phyloP scores from a whole-genome alignment of 2,888 invertebrate genomes.

The Embidobia sp. region DNA sequence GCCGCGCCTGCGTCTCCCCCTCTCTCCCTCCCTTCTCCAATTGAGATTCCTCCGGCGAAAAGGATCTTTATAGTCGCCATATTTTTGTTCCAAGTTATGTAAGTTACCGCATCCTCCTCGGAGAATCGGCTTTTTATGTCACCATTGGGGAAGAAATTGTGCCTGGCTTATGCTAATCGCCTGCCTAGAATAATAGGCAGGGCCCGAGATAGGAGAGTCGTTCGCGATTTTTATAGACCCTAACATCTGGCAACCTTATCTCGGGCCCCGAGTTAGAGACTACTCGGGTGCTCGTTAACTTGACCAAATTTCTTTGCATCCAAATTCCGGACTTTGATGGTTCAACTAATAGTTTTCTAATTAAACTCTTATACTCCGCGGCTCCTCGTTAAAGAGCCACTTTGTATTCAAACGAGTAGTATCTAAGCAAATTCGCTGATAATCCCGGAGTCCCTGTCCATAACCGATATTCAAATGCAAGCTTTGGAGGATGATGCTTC shows the following conservation, averaged over 20 bases:
- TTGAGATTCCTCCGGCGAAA: slow-evolving; percentile 40
- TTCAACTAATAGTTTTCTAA: too few relatives aligned
- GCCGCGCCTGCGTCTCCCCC: too few relatives aligned
- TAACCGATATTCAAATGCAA: too few relatives aligned
- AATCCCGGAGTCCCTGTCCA: too few relatives aligned
- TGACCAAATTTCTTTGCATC: too few relatives aligned
- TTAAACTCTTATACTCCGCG: too few relatives aligned
- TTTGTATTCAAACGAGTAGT: too few relatives aligned
- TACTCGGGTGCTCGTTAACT: too few relatives aligned
- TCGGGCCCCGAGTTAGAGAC: slow-evolving; percentile 18
- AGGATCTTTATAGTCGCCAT: slow-evolving; percentile 45
- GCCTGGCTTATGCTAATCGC: slow-evolving; percentile 34
- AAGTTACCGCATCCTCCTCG: slow-evolving; percentile 51
- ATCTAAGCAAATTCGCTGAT: too few relatives aligned
- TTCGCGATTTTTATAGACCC: slow-evolving; percentile 21
- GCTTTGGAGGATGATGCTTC: too few relatives aligned
- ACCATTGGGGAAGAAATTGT: slow-evolving; percentile 7
- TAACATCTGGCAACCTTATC: slow-evolving; percentile 25
- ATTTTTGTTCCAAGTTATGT: slow-evolving; percentile 54
- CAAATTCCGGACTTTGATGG: neutral
- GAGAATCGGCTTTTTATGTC: slow-evolving; percentile 33
- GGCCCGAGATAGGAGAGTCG: slow-evolving; percentile 11
- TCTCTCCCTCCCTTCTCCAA: too few relatives aligned
- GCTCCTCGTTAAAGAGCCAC: too few relatives aligned
- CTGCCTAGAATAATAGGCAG: slow-evolving; percentile 47